Evolutionary conservation across 1,140 invertebrate genomes (phyloP), one percentile per base, ranked within the genome.

Genomic region (Brachionus angularis): DNA sequence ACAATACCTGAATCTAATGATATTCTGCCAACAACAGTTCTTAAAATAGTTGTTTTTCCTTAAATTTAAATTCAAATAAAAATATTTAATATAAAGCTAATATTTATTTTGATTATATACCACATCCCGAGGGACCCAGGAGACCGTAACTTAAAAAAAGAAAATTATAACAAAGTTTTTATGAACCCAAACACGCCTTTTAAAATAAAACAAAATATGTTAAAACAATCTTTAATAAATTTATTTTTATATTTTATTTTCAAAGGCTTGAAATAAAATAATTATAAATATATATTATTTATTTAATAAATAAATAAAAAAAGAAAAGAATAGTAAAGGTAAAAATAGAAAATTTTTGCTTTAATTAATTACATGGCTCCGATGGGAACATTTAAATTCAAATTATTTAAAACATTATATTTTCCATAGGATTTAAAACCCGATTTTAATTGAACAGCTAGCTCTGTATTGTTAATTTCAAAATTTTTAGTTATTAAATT

Each of bases 351-450:
- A 71, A n/a, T n/a, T n/a, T n/a, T n/a, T n/a, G n/a, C n/a, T n/a
- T n/a, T n/a, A 18, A 34, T 23, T 77, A 88, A 89, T 90, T 83
- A 91, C 89, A 93, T 93, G 49, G 89, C 89, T 72, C 91, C 91
- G 81, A 91, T 91, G 49, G 88, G 88, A 44, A 94, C 91, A 39
- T 89, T 91, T 88, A 93, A 91, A 80, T 88, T 89, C 21, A 93
- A 85, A 75, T 90, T 89, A 74, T 88, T 87, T 49, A 95, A 84
- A 27, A 93, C 90, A 34, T 42, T 67, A n/a, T n/a, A 47, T 23
- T 67, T 67, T 31, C 62, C 62, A 23, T 67, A 67, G 8, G 62
- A 67, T 25, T 67, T 67, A 16, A 31, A 46, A 10, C 42, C 62
- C 34, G 42, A 47, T 46, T 33, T 7, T 33, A 67, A 47, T 2